Percentiles rank a stretch among this genome's conserved stretches.
Evolutionary conservation across 2,797 vertebrate species (phyloP).

Genomic region (Centroberyx gerrardi): DNA sequence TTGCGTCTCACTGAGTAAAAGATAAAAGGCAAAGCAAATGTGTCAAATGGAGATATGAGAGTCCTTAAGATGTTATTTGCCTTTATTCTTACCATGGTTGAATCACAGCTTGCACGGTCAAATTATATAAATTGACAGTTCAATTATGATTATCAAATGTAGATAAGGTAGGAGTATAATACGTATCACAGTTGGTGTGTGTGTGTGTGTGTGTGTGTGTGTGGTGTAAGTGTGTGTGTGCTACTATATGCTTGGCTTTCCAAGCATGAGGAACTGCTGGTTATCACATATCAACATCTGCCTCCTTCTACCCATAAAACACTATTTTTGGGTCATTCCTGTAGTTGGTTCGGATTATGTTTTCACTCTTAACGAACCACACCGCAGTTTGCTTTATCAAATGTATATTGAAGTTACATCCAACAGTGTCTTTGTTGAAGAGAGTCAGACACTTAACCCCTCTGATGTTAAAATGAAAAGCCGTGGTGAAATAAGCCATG

Average conservation of each 20-base stretch:
- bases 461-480: too few relatives aligned
- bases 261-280: neutral
- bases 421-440: too few relatives aligned
- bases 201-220: neutral
- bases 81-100: neutral
- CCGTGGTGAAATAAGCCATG: too few relatives aligned
- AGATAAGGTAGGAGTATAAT: neutral
- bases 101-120: neutral
- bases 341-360: too few relatives aligned
- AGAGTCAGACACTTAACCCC: too few relatives aligned
- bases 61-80: neutral
- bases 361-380: too few relatives aligned
- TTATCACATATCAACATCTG: too few relatives aligned
- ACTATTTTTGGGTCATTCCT: too few relatives aligned
- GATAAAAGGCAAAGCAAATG: neutral
- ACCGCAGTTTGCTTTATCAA: too few relatives aligned
- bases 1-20: neutral
- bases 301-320: too few relatives aligned
- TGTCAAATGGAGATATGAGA: neutral
- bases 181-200: neutral
- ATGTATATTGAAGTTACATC: too few relatives aligned
- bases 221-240: too few relatives aligned
- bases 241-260: neutral
- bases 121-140: constrained; percentile 3
- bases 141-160: neutral